Evolutionary conservation across 1,140 invertebrate species (phyloP).

Genomic region (Cephus cinctus): DNA sequence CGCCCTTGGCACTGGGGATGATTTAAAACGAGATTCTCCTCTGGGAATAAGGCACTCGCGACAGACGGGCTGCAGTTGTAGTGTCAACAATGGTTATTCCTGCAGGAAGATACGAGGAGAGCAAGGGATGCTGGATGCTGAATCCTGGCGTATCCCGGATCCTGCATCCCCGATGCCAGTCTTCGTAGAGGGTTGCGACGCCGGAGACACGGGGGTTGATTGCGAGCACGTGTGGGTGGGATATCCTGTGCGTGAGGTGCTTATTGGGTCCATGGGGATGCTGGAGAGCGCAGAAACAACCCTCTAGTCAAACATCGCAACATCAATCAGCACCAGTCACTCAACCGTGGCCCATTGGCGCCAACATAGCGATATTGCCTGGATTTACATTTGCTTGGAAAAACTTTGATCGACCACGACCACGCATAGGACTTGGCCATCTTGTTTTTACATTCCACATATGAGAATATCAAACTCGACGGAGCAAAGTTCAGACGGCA

Average conservation of each 20-base stretch:
- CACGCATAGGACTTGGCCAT: neutral
- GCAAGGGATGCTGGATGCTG: conserved; percentile 1
- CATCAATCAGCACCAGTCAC: conserved; percentile 58
- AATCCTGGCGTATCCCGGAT: too few species aligned
- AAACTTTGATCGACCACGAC: conserved; percentile 13
- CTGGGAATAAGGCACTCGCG: too few species aligned
- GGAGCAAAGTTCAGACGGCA: too few species aligned
- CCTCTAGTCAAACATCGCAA: conserved; percentile 57
- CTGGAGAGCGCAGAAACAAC: conserved; percentile 49
- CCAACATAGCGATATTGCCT: conserved; percentile 52
- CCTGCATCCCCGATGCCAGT: too few species aligned
- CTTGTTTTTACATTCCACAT: too few species aligned
- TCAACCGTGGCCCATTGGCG: conserved; percentile 49
- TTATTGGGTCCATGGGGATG: conserved; percentile 54
- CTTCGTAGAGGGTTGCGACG: too few species aligned
- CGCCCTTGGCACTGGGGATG: too few species aligned
- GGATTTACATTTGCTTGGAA: conserved; percentile 39
- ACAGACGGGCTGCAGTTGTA: conserved; percentile 47
- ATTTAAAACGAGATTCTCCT: too few species aligned
- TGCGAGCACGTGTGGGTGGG: conserved; percentile 23
- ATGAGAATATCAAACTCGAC: too few species aligned
- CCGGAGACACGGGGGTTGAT: conserved; percentile 10
- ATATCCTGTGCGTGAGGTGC: conserved; percentile 49
- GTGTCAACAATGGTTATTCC: conserved; percentile 42
- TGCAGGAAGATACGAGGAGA: conserved; percentile 6